phyloP scores from a whole-genome alignment of 2,113 vertebrate species.

The Plecotus auritus region DNA sequence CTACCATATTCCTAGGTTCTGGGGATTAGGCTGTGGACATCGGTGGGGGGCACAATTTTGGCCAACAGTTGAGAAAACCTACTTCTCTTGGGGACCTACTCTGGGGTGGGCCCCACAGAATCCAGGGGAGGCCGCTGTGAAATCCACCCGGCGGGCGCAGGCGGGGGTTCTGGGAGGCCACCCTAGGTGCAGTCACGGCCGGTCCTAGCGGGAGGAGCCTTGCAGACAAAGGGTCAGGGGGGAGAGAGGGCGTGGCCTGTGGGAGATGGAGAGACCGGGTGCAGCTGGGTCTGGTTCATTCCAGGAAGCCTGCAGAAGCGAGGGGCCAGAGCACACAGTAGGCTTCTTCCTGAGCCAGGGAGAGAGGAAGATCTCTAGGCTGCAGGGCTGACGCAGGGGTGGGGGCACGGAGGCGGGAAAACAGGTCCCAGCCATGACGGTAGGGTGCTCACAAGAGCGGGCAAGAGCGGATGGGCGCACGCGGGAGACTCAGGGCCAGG shows the following conservation, averaged over 20 bases:
- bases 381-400: neutral
- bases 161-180: rapidly evolving
- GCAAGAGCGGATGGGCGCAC: rapidly evolving
- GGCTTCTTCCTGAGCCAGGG: neutral
- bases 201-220: neutral
- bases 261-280: too few species aligned
- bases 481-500: neutral
- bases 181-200: rapidly evolving
- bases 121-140: neutral
- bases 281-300: neutral
- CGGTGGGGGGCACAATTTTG: rapidly evolving
- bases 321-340: neutral
- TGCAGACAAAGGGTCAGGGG: neutral
- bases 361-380: rapidly evolving
- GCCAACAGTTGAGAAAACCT: neutral
- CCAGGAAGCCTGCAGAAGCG: neutral
- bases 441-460: neutral
- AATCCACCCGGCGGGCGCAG: rapidly evolving
- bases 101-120: rapidly evolving
- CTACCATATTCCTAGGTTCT: neutral
- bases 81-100: neutral
- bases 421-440: rapidly evolving
- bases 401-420: rapidly evolving
- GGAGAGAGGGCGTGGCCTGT: neutral
- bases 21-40: neutral